Conservation (phyloP, 2,113 vertebrate genomes). For the Morone chrysops region DNA sequence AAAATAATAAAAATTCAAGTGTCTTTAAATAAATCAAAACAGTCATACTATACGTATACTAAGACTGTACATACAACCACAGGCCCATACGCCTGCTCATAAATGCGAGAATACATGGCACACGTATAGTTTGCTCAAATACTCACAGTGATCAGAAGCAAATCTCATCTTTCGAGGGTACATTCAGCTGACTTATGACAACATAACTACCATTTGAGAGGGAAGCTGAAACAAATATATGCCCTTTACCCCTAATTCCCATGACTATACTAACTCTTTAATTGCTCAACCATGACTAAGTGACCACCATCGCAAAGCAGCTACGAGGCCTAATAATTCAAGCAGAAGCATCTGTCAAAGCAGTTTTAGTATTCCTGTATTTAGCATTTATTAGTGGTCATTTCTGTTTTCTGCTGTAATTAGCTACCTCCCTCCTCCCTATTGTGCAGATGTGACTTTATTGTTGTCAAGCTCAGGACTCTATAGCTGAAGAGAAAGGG, state of each 20-base stretch:
- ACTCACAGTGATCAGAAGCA: conserved; percentile 3
- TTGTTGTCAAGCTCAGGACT: conserved; percentile 31
- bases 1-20: conserved; percentile 14
- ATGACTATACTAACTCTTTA: not conserved
- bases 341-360: conserved; percentile 29
- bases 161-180: conserved; percentile 37
- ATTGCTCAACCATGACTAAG: conserved; percentile 23
- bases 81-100: not conserved
- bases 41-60: not conserved
- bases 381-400: conserved; percentile 9
- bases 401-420: conserved; percentile 50
- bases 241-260: conserved; percentile 27
- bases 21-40: conserved; percentile 41
- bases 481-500: conserved; percentile 6
- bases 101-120: not conserved
- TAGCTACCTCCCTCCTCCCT: conserved; percentile 30
- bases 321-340: conserved; percentile 35
- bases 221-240: not conserved
- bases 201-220: conserved; percentile 25
- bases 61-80: not conserved
- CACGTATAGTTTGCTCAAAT: conserved; percentile 1
- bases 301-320: conserved; percentile 16
- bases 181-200: conserved; percentile 42
- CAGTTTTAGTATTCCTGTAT: conserved; percentile 49
- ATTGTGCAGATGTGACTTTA: conserved; percentile 42